Evolutionary conservation across 2,888 invertebrate species (phyloP), one percentile per base, ranked within the genome.

Genomic region (Lasiommata megera): DNA sequence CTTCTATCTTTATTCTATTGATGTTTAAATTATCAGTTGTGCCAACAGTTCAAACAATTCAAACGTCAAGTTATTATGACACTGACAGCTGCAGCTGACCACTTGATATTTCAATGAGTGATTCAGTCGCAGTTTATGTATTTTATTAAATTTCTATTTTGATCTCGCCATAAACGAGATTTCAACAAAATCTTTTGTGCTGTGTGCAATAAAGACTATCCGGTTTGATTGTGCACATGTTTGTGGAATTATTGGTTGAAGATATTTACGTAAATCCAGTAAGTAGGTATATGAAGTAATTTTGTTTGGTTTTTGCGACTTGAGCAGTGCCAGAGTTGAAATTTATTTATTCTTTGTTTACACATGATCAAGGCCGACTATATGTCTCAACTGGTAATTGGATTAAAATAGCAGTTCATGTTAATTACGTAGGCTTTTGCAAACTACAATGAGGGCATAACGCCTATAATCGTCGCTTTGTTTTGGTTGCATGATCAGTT

Each of bases 291-390:
- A 50, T 43, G 47, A 46, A 54, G 60, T 54, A 57, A 46, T 40
- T 52, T 56, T 59, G 54, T 58, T 69, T 66, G 64, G 67, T 61
- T 75, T 65, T 73, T 68, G 69, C 69, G 40, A 31, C 47, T 34
- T 52, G 52, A 47, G 54, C 50, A 61, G 31, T 34, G 11, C 34
- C 34, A 11, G 71, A 72, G 67, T 67, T 67, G 51, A 66, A 65
- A 71, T 68, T 67, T 71, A 72, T 69, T 74, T 80, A 77, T 79
- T 80, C 77, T 72, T 76, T 72, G 65, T 71, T 74, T 73, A 78
- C 80, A 82, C 77, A 77, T 81, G 80, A 81, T 69, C 80, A 81
- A 85, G 82, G 81, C 74, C 78, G 67, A 59, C 60, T 54, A 62
- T 67, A 60, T 69, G 67, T 72, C 61, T 56, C 63, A 56, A 70